Evolutionary conservation across 2,797 vertebrate genomes (phyloP).

Genomic region (Garrulus glandarius): DNA sequence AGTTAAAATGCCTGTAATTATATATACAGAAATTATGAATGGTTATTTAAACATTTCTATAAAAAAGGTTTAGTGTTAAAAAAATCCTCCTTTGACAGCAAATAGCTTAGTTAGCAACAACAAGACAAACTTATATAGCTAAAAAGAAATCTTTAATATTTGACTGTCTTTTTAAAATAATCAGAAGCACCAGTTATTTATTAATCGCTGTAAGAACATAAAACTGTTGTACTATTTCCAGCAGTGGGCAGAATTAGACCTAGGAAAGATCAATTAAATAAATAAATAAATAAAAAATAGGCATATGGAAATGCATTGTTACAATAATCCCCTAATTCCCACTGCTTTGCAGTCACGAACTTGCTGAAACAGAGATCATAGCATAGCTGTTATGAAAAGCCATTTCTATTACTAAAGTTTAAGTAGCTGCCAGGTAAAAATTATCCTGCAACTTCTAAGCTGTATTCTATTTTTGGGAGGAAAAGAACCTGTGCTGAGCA

Average conservation of each 20-base stretch:
- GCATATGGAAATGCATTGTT: background rate
- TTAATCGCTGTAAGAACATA: background rate
- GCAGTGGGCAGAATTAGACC: background rate
- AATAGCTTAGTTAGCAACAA: background rate
- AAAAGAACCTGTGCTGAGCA: background rate
- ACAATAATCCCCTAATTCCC: background rate
- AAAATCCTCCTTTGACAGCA: background rate
- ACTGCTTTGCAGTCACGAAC: background rate
- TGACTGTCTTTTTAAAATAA: fast-evolving
- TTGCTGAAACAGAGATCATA: background rate
- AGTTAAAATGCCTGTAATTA: background rate
- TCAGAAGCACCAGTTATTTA: background rate
- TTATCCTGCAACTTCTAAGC: background rate
- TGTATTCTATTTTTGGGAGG: fast-evolving
- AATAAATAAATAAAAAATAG: background rate
- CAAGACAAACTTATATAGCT: background rate
- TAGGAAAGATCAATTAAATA: background rate
- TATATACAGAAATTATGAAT: background rate
- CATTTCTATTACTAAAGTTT: background rate
- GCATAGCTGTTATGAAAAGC: background rate
- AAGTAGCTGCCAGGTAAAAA: background rate
- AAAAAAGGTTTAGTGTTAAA: background rate
- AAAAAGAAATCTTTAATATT: background rate
- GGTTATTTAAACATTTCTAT: background rate
- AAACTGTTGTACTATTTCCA: background rate